A percentile compares a stretch with the other conserved stretches of the same genome.
phyloP scores from a whole-genome alignment of 1,140 invertebrate genomes.

The Coptotermes formosanus region DNA sequence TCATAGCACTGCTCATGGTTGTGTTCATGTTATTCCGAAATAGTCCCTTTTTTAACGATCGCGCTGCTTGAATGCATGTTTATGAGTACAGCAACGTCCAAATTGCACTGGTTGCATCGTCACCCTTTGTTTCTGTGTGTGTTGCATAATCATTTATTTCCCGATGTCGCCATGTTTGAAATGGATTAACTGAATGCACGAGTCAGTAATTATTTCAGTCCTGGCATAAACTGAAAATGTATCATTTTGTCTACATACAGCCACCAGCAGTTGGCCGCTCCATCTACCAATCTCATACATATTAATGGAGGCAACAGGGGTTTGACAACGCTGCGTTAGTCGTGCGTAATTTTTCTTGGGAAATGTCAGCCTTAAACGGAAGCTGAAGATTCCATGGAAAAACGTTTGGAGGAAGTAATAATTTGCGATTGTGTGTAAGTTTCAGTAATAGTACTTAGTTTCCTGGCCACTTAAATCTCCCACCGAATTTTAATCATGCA shows the following conservation, averaged over 20 bases:
- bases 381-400: too few relatives aligned
- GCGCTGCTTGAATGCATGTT: too few relatives aligned
- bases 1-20: too few relatives aligned
- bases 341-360: background rate
- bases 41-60: too few relatives aligned
- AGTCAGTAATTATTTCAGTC: conserved; percentile 11
- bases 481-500: too few relatives aligned
- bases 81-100: too few relatives aligned
- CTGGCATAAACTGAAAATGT: conserved; percentile 16
- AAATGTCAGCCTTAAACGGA: too few relatives aligned
- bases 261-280: background rate
- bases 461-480: too few relatives aligned
- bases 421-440: too few relatives aligned
- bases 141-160: background rate
- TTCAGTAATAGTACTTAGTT: too few relatives aligned
- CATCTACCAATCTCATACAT: background rate
- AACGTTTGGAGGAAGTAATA: too few relatives aligned
- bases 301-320: background rate
- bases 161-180: background rate
- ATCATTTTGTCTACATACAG: background rate
- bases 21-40: too few relatives aligned
- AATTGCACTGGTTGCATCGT: background rate
- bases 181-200: background rate
- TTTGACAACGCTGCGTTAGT: background rate
- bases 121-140: background rate